phyloP scores from a whole-genome alignment of 2,113 vertebrate species.

The Rattus rattus region DNA sequence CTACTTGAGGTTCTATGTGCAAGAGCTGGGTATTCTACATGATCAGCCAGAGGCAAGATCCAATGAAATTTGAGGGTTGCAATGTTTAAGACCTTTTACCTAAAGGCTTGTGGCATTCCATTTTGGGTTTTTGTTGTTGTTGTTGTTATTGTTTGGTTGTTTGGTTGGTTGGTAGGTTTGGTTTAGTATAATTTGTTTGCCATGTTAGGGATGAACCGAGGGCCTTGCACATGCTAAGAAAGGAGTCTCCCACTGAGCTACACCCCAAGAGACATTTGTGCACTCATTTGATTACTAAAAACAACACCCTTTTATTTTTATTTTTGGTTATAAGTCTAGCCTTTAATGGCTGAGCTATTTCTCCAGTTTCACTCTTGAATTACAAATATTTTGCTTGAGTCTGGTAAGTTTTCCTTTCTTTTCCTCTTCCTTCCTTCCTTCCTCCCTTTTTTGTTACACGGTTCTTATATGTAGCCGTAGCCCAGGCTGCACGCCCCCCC shows the following conservation, averaged over 20 bases:
- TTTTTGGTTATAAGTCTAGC: not conserved
- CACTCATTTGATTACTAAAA: not conserved
- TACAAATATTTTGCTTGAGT: not conserved
- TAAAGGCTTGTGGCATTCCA: not conserved
- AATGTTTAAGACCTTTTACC: not conserved
- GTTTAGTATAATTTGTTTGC: not conserved
- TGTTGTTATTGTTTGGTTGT: too few species aligned
- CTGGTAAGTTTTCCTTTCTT: not conserved
- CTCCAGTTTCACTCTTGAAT: not conserved
- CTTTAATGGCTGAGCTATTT: not conserved
- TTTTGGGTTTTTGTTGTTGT: not conserved
- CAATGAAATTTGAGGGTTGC: not conserved
- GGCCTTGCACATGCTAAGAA: too few species aligned
- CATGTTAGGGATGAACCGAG: not conserved
- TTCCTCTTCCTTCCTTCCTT: too few species aligned
- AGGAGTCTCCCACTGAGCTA: not conserved
- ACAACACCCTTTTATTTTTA: not conserved
- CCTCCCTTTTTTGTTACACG: not conserved
- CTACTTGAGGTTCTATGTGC: not conserved
- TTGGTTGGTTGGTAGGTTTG: not conserved
- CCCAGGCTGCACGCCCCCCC: not conserved
- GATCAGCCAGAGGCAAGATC: not conserved
- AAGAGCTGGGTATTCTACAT: not conserved
- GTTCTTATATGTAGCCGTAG: not conserved
- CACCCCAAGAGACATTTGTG: not conserved